phyloP scores from a whole-genome alignment of 2,113 vertebrate species.

The Tympanuchus pallidicinctus region DNA sequence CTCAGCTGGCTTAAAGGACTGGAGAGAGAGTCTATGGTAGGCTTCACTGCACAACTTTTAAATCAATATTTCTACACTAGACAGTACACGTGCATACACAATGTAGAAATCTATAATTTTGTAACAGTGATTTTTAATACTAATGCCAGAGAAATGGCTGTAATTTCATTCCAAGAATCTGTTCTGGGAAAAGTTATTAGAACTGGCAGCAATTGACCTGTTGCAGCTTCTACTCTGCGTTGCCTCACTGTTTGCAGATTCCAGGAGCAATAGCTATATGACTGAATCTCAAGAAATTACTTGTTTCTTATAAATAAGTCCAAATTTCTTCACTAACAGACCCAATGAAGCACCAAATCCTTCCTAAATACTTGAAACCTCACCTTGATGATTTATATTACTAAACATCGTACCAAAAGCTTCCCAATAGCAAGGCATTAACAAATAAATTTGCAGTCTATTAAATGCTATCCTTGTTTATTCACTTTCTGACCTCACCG shows the following conservation, averaged over 20 bases:
- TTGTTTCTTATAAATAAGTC: background rate
- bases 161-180: background rate
- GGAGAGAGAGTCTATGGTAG: background rate
- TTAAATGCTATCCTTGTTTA: background rate
- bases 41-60: background rate
- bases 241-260: background rate
- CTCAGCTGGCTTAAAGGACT: background rate
- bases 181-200: background rate
- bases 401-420: rapidly evolving
- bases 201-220: background rate
- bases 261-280: background rate
- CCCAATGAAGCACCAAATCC: background rate
- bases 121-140: background rate
- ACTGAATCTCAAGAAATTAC: background rate
- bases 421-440: background rate
- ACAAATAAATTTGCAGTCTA: background rate
- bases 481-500: background rate
- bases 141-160: background rate
- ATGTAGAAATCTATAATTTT: background rate
- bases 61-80: background rate
- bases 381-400: background rate
- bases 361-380: background rate
- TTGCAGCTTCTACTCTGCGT: background rate
- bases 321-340: background rate
- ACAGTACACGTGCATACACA: background rate